Base-by-base conservation (phyloP, 2,888 invertebrate genomes). In the Stenurella melanura region DNA sequence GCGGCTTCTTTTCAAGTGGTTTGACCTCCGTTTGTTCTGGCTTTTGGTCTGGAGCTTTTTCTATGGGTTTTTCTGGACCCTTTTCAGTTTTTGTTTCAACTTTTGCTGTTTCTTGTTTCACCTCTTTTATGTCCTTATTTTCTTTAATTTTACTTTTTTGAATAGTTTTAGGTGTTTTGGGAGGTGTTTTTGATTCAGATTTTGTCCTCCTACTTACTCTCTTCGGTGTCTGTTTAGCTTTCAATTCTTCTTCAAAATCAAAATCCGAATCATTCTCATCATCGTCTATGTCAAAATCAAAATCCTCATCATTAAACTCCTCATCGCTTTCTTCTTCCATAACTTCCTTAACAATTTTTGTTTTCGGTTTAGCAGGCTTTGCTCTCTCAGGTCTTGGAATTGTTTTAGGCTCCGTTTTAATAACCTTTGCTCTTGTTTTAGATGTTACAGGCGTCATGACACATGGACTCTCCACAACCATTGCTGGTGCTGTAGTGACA, bases 191-290 rank as follows among this genome's bases (percentile, higher is more conserved):
- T 9, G 81, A 60, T 71, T 78, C 80, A 11, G 81, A 76, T 83
- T 81, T 82, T 67, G 80, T 64, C 17, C 73, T 77, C 82, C 75
- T 81, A 78, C 84, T 83, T 82, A 84, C 75, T 81, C 84, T 78
- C 86, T 83, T 82, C 60, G 83, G 83, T 21, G 80, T 56, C 26
- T 77, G 67, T 80, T 86, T 87, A 10, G 76, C 75, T 75, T 81
- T 83, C 1, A 79, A 73, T 58, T 82, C 83, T 60, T 88, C 85
- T 67, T 87, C 86, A 56, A 88, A 74, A 79, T 89, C 89, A 80
- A 87, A 89, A 83, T 93, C 91, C 82, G 92, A 92, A 83, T 92
- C 92, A 87, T 92, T 87, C 70, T 87, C 88, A 81, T 89, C 88
- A 80, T 89, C 89, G 21, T 88, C 87, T 74, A 85, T 82, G 71